Evolutionary conservation across 2,888 invertebrate genomes (phyloP).

Genomic region (Troilus luridus): DNA sequence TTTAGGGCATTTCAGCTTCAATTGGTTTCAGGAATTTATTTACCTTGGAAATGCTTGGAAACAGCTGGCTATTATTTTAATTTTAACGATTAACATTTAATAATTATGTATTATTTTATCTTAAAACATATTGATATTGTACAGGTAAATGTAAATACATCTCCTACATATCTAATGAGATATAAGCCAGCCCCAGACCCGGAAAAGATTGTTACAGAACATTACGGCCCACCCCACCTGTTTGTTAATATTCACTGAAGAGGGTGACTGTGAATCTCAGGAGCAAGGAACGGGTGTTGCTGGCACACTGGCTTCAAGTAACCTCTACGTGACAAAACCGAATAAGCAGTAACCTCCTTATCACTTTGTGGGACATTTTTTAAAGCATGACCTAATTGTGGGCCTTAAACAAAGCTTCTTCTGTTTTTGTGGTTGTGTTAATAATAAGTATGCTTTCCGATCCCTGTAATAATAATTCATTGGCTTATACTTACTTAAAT

Average conservation of each 20-base stretch:
- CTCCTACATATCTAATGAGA: not conserved
- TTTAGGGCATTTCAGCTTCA: no score
- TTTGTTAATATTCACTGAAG: constrained; percentile 33
- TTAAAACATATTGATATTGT: no score
- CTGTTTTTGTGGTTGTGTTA: not conserved
- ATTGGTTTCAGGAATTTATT: no score
- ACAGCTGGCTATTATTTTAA: no score
- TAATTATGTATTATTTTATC: no score
- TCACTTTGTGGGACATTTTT: not conserved
- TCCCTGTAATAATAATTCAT: no score
- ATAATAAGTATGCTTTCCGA: no score
- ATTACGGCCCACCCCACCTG: not conserved
- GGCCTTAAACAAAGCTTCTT: not conserved
- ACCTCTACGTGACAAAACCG: constrained; percentile 23
- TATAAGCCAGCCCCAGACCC: not conserved
- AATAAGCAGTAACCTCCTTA: constrained; percentile 10
- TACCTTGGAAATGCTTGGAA: no score
- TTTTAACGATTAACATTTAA: no score
- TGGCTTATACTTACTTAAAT: no score
- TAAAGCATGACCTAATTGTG: not conserved
- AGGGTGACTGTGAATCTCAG: constrained; percentile 43
- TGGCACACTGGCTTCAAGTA: constrained; percentile 29
- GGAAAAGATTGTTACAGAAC: not conserved
- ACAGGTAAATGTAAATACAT: no score
- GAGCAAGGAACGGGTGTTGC: not conserved